Conservation (phyloP, 2,888 invertebrate genomes). For the Diarsia mendica region DNA sequence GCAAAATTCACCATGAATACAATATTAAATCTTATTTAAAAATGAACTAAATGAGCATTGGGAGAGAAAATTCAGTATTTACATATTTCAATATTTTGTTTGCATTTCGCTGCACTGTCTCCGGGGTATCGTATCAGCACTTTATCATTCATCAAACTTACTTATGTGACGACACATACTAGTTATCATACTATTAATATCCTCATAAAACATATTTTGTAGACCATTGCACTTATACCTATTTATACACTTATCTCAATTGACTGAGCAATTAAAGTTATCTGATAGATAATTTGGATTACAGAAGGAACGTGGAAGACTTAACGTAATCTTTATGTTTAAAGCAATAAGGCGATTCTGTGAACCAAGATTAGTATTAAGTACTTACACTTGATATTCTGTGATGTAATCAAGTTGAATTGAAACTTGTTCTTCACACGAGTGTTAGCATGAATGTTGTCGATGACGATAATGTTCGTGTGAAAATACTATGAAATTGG, state of each 20-base stretch:
- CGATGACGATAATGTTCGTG: background rate
- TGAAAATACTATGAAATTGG: background rate
- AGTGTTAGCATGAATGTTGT: constrained; percentile 9
- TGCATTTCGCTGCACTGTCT: constrained; percentile 10
- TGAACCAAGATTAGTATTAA: constrained; percentile 25
- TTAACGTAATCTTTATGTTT: constrained; percentile 29
- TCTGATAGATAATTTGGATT: constrained; percentile 30
- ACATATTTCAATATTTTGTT: background rate
- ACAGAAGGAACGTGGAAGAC: constrained; percentile 2
- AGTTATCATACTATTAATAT: constrained; percentile 20
- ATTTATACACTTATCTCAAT: constrained; percentile 28
- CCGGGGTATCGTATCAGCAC: background rate
- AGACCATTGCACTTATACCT: background rate
- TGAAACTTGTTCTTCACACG: constrained; percentile 23
- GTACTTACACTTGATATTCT: background rate
- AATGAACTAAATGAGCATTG: background rate
- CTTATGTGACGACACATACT: constrained; percentile 8
- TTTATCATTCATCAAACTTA: constrained; percentile 33
- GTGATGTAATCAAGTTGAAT: constrained; percentile 16
- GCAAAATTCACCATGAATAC: background rate
- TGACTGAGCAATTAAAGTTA: constrained; percentile 20
- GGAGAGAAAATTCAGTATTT: background rate
- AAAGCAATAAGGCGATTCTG: constrained; percentile 12
- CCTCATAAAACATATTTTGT: constrained; percentile 38
- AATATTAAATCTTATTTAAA: background rate